Evolutionary conservation across 2,113 vertebrate species (phyloP), one percentile per base, ranked within the genome.

Genomic region (Chrysemys picta): DNA sequence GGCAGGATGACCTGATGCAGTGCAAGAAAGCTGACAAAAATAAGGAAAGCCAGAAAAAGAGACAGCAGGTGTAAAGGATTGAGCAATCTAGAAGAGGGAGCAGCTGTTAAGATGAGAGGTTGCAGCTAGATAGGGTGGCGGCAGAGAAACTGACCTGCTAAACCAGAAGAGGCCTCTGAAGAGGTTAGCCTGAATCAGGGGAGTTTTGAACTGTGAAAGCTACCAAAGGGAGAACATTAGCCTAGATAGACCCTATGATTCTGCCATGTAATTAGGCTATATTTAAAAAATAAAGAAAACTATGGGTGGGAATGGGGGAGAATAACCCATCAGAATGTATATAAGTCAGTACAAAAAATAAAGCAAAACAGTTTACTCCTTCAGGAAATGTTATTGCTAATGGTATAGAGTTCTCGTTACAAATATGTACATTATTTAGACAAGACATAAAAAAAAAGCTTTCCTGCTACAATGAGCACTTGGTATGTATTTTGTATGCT

Each of bases 401-500:
- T 95, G 81, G 31, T 93, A 85, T 93, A 96, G 89, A 82, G 83
- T 96, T 98, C 95, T 88, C 89, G 81, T 84, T 95, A 95, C 87
- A 92, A 96, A 85, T 96, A 96, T 93, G 78, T 92, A 49, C 97
- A 80, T 89, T 95, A 78, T 79, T 94, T 95, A 96, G 89, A 87
- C 38, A 93, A 92, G 53, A 24, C 87, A 91, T 62, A 29, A 83
- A 75, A n/a, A 83, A 53, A 75, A 10, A 82, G 82, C 87, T 97
- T 96, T 97, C 93, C 91, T 95, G 87, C 94, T 93, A 84, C 45
- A 86, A 62, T 47, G 80, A 97, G 89, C 95, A 96, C 94, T 97
- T 27, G 22, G 87, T 97, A 97, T 94, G 31, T 98, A 89, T 96
- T 97, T 96, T 97, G 88, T 97, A 97, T 96, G 95, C 93, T 96